phyloP scores from a whole-genome alignment of 2,888 invertebrate genomes.

The Pharmacophagus antenor region DNA sequence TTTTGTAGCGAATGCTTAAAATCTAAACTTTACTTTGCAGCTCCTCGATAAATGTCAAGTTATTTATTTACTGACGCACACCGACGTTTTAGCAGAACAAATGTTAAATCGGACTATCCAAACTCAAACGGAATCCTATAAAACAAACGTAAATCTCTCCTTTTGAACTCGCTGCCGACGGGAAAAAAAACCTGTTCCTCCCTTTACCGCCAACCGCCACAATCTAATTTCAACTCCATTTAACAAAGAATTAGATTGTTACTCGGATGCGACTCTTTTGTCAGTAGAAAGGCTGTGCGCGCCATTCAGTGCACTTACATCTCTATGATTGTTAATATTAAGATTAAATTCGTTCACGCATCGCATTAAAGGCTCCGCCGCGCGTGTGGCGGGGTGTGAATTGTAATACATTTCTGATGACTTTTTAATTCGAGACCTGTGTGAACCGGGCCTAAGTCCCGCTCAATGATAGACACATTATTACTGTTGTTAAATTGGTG shows the following conservation, averaged over 20 bases:
- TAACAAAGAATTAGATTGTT: slow-evolving; percentile 29
- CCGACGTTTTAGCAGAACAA: slow-evolving; percentile 28
- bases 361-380: slow-evolving; percentile 26
- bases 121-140: slow-evolving; percentile 44
- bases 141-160: slow-evolving; percentile 47
- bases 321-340: slow-evolving; percentile 12
- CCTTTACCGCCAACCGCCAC: slow-evolving; percentile 35
- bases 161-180: slow-evolving; percentile 44
- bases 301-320: slow-evolving; percentile 17
- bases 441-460: slow-evolving; percentile 60
- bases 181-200: slow-evolving; percentile 37
- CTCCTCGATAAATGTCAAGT: background rate
- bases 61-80: background rate
- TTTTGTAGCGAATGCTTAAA: too few relatives aligned
- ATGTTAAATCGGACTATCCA: slow-evolving; percentile 36
- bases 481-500: slow-evolving; percentile 42
- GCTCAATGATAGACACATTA: slow-evolving; percentile 73
- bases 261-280: slow-evolving; percentile 26
- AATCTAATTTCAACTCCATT: slow-evolving; percentile 35
- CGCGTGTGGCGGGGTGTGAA: slow-evolving; percentile 62
- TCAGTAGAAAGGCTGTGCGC: slow-evolving; percentile 26
- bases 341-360: slow-evolving; percentile 26
- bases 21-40: too few relatives aligned
- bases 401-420: slow-evolving; percentile 75
- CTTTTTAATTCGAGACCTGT: slow-evolving; percentile 74